These are phyloP conservation scores for Trichomalopsis sarcophagae DNA, from an alignment of 1,140 invertebrate genomes.

Conservation along the genomic window DNA sequence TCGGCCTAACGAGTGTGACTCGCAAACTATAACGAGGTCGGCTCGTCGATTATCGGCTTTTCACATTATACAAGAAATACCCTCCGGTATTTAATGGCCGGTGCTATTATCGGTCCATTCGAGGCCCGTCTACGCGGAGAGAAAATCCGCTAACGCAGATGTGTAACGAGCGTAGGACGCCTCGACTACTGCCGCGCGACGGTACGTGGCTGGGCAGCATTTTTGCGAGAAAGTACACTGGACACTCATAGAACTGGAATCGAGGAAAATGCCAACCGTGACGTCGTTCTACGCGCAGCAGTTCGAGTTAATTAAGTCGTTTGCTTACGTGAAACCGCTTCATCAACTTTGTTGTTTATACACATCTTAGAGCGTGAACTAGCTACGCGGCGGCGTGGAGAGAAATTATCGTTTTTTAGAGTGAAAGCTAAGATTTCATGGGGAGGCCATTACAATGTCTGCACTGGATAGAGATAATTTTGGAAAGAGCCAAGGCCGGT, in stretches of 20 bases:
- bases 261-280: conserved; percentile 10
- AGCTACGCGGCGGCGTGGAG: too few species aligned
- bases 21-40: conserved; percentile 61
- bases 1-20: conserved; percentile 40
- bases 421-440: background rate
- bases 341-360: background rate
- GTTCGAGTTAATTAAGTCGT: conserved; percentile 36
- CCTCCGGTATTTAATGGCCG: conserved; percentile 60
- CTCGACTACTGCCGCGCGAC: background rate
- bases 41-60: conserved; percentile 58
- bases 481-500: background rate
- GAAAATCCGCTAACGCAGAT: conserved; percentile 46
- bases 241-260: conserved; percentile 32
- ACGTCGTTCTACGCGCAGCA: background rate
- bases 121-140: conserved; percentile 54
- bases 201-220: background rate
- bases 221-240: conserved; percentile 31
- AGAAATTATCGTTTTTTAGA: conserved; percentile 23
- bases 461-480: background rate
- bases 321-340: background rate
- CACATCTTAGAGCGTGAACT: background rate
- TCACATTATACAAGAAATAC: conserved; percentile 59
- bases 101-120: conserved; percentile 69
- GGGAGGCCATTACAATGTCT: background rate
- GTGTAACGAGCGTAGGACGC: conserved; percentile 28